Base-by-base conservation (phyloP, 2,113 vertebrate species). In the Mirza zaza region DNA sequence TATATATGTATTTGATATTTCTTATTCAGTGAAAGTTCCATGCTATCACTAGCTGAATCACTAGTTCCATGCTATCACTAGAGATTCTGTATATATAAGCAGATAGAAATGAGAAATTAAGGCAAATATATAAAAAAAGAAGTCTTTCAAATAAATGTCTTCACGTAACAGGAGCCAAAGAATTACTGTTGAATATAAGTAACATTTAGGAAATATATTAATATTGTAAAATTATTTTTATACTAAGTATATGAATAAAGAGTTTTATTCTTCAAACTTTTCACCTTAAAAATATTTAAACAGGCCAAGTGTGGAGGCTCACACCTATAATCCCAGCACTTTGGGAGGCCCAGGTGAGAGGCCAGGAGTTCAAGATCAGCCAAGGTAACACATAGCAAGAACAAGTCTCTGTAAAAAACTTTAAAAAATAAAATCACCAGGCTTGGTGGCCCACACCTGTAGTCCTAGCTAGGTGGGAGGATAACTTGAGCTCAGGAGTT, bases 101-200 rank as follows among this genome's bases (percentile, higher is more conserved):
- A 91, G 52, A 91, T 50, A 45, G 11, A 79, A 96, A 27, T 90
- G 50, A 32, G 32, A 91, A 87, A 83, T 96, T 79, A 90, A 84
- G 18, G 45, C 32, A 95, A 77, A 57, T 52, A 25, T 65, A 93
- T 45, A 52, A 67, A 93, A 96, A 92, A 96, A 45, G 45, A 96
- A 45, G 45, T 18, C 27, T 90, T 96, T 87, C 45, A 85, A 92
- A 39, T 87, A 90, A 87, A 21, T 73, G 10, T 96, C 8, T 91
- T 71, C 15, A 89, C 61, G 20, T 75, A 65, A 39, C 3, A 87
- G 45, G 12, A 92, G 21, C 17, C 42, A 8, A 77, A 55, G n/a
- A 90, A 77, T 67, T 95, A 39, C 34, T 95, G 23, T 59, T 82
- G 20, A 80, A 34, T 82, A 70, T 21, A 87, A 45, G 10, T 55